A percentile compares a stretch with the other conserved stretches of the same genome.
Evolutionary conservation across 2,113 vertebrate species (phyloP).

Genomic region (Elachura formosa): DNA sequence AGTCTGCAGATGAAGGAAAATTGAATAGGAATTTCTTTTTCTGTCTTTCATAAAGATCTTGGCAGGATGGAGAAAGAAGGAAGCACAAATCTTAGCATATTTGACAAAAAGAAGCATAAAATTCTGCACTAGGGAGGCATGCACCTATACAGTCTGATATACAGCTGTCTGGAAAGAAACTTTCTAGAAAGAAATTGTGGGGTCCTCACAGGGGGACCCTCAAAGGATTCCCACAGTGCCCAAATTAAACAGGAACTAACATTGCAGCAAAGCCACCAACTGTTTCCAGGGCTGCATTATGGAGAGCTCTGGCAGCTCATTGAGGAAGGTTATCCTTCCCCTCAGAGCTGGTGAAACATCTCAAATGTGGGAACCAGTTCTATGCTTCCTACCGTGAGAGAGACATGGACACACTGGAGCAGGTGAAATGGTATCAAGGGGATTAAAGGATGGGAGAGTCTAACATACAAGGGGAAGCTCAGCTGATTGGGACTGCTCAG

Average conservation of each 20-base stretch:
- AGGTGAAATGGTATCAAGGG: background rate
- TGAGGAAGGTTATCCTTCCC: background rate
- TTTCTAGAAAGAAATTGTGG: background rate
- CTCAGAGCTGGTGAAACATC: accelerated
- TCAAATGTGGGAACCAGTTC: background rate
- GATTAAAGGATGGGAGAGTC: background rate
- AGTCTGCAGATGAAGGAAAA: background rate
- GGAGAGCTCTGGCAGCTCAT: background rate
- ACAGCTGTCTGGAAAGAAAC: background rate
- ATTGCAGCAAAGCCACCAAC: background rate
- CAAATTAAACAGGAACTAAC: background rate
- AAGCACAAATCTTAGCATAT: background rate
- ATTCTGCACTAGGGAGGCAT: background rate
- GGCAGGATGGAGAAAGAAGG: background rate
- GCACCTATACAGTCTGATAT: background rate
- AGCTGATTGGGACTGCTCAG: background rate
- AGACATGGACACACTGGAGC: background rate
- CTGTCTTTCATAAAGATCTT: background rate
- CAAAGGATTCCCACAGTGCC: background rate
- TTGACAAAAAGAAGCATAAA: background rate
- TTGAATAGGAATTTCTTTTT: background rate
- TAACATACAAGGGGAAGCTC: background rate
- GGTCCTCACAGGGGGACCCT: background rate
- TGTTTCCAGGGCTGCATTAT: background rate
- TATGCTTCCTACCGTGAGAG: background rate